Evolutionary conservation across 2,888 invertebrate genomes (phyloP), one percentile per base, ranked within the genome.

Genomic region (Ectemnius lituratus): DNA sequence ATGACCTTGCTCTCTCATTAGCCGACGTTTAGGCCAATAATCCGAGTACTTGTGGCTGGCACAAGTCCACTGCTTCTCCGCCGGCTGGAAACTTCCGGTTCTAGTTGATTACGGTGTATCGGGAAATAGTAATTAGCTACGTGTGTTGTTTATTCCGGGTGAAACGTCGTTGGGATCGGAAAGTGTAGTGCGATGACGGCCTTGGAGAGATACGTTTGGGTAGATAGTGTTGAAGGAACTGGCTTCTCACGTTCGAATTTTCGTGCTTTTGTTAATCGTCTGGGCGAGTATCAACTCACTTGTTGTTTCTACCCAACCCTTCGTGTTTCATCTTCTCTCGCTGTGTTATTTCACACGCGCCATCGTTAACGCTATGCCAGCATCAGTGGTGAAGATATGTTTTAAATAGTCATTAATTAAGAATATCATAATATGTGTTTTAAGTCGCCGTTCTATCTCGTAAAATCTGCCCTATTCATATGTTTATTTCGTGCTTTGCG

Each of bases 251-350:
- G 73, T 0, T 11, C 37, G 37, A 37, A 37, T 77, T 62, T 76
- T 74, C 71, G 79, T 76, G 86, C 85, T 86, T 85, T 75, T 84
- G 83, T 83, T 82, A 84, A 81, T 85, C 80, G 86, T 86, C 79
- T 79, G 84, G 84, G 83, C 79, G 78, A 78, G 37, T 78, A 84
- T 82, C 81, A 70, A 75, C 64, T 81, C 76, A 70, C 78, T 37
- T 18, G 20, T 61, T 45, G 20, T 37, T 47, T 79, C 16, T 56
- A 77, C n/a, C 67, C 57, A 37, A 66, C 63, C 66, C 68, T 73
- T 64, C 14, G 14, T 60, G 58, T 56, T 56, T 60, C 57, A 46
- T 62, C 62, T 46, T 65, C 46, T 28, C 58, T 37, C 52, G 4
- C 13, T 23, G 63, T 49, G 66, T 52, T 23, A 47, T 62, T 47